phyloP scores from a whole-genome alignment of 2,797 vertebrate genomes.

The Gallinago solitaria region DNA sequence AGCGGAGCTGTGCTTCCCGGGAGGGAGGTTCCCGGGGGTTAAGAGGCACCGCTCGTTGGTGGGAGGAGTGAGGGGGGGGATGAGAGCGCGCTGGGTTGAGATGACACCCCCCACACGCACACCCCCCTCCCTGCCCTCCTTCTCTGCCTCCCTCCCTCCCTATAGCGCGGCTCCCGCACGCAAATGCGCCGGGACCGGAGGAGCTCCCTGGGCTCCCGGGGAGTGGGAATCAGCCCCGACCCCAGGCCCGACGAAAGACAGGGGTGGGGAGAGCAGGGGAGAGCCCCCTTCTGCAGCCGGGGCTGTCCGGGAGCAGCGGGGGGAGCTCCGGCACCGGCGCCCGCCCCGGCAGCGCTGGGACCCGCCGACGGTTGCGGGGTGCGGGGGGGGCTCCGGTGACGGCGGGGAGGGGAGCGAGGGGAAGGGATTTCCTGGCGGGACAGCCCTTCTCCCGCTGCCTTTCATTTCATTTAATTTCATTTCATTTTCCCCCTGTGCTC shows the following conservation, averaged over 20 bases:
- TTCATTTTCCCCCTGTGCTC: background rate
- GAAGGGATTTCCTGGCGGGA: too few relatives aligned
- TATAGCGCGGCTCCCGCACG: background rate
- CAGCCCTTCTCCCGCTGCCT: background rate
- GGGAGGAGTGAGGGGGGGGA: slow-evolving; percentile 19
- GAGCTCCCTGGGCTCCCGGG: background rate
- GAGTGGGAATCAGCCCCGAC: background rate
- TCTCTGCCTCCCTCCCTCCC: background rate
- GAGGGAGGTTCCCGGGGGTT: slow-evolving; percentile 56
- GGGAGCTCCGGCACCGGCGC: background rate
- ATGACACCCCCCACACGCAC: background rate
- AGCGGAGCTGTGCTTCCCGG: slow-evolving; percentile 72
- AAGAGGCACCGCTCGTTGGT: slow-evolving; percentile 35
- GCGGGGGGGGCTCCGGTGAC: rapidly evolving
- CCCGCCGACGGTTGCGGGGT: background rate
- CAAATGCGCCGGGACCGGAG: background rate
- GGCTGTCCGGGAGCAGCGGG: background rate
- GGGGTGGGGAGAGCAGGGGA: background rate
- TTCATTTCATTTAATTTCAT: background rate
- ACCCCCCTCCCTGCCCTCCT: background rate
- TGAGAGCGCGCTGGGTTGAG: background rate
- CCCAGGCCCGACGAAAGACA: background rate
- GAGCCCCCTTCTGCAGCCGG: background rate
- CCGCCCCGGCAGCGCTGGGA: too few relatives aligned
- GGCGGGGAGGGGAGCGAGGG: too few relatives aligned